Percentiles rank a stretch among this genome's conserved stretches.
Conservation (phyloP, 2,888 invertebrate genomes). For the Emmelina monodactyla region DNA sequence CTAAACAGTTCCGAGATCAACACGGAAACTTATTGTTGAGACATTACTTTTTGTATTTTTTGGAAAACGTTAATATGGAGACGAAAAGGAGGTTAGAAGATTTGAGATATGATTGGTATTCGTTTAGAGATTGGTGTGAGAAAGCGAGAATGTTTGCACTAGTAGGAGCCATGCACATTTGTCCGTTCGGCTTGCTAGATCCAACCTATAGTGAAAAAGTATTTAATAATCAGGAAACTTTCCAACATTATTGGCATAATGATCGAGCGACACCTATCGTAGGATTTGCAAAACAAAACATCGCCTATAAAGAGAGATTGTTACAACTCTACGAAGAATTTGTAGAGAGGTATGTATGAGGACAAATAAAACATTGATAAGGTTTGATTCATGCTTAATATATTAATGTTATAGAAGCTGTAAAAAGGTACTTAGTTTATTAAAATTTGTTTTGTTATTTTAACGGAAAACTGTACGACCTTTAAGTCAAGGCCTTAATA, state of each 20-base stretch:
- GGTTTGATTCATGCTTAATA: no score
- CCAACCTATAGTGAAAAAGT: constrained; percentile 18
- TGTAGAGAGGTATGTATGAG: no score
- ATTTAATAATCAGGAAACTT: constrained; percentile 23
- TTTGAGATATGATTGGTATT: constrained; percentile 23
- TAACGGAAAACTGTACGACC: no score
- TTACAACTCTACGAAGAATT: constrained; percentile 17
- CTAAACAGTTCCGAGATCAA: constrained; percentile 26
- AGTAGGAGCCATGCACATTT: constrained; percentile 16
- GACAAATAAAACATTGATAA: no score
- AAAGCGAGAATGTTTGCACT: constrained; percentile 23
- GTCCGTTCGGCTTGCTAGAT: constrained; percentile 26
- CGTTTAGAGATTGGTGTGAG: constrained; percentile 25
- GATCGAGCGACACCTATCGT: constrained; percentile 22
- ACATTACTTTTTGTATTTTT: constrained; percentile 31
- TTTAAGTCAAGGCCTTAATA: no score
- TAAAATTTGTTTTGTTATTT: no score
- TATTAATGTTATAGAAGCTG: no score
- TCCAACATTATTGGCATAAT: constrained; percentile 13
- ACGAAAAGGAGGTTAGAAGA: constrained; percentile 23
- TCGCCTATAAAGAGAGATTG: constrained; percentile 3
- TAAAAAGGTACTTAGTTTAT: no score
- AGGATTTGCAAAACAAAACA: constrained; percentile 9
- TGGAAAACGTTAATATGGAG: constrained; percentile 20
- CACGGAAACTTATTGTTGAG: constrained; percentile 26